A percentile compares a stretch with the other conserved stretches of the same genome.
Evolutionary conservation across 2,888 invertebrate species (phyloP).

Genomic region (Pseudanteris insignis): DNA sequence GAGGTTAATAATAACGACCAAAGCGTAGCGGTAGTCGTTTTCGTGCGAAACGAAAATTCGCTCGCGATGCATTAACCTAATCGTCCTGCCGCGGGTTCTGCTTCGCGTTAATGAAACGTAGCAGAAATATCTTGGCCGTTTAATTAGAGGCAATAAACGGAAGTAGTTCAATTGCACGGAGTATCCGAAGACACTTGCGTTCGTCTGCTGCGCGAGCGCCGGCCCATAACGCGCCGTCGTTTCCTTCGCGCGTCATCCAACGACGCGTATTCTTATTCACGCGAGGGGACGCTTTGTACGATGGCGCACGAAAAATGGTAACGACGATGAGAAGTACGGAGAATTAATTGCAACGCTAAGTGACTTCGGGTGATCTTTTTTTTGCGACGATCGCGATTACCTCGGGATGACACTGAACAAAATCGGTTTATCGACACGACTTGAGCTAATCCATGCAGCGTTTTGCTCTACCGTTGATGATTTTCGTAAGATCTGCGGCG

Average conservation of each 20-base stretch:
- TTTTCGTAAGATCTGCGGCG: too few relatives aligned
- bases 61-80: slow-evolving; percentile 52
- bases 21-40: slow-evolving; percentile 25
- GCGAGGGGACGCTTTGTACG: slow-evolving; percentile 25
- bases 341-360: slow-evolving; percentile 30
- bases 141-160: slow-evolving; percentile 65
- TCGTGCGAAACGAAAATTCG: slow-evolving; percentile 31
- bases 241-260: too few relatives aligned
- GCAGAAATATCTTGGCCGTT: slow-evolving; percentile 63
- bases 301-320: slow-evolving; percentile 28
- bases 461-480: too few relatives aligned
- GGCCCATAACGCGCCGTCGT: slow-evolving; percentile 1
- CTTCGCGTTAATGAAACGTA: slow-evolving; percentile 62
- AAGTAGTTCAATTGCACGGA: slow-evolving; percentile 61
- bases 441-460: slow-evolving; percentile 18
- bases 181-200: slow-evolving; percentile 41
- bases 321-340: too few relatives aligned
- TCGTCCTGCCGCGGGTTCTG: slow-evolving; percentile 50
- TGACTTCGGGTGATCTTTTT: slow-evolving; percentile 19
- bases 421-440: slow-evolving; percentile 19
- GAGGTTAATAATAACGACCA: slow-evolving; percentile 34
- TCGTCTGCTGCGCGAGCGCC: slow-evolving; percentile 12
- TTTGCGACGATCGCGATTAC: slow-evolving; percentile 14
- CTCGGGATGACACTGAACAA: slow-evolving; percentile 15
- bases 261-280: too few relatives aligned